phyloP scores from a whole-genome alignment of 2,797 vertebrate genomes.

The Lerista edwardsae region DNA sequence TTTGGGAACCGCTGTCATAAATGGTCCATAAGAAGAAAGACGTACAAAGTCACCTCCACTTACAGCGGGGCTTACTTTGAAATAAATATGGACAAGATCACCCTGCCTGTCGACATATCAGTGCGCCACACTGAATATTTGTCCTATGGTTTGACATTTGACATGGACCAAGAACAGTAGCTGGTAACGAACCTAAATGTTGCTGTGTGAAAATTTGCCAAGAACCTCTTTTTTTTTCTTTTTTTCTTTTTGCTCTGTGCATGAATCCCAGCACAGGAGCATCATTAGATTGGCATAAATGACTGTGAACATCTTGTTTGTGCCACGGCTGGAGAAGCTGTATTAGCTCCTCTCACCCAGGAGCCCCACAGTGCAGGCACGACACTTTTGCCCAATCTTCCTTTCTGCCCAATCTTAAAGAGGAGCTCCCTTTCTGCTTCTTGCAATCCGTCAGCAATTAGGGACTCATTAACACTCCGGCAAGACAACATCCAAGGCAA shows the following conservation, averaged over 20 bases:
- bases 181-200: slow-evolving; percentile 42
- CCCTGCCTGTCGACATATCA: not conserved
- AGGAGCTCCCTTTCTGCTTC: slow-evolving; percentile 15
- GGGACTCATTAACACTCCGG: slow-evolving; percentile 52
- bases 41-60: too few species aligned
- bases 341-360: slow-evolving; percentile 1
- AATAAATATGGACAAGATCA: too few species aligned
- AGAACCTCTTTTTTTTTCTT: not conserved
- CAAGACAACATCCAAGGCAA: slow-evolving; percentile 43
- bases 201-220: slow-evolving; percentile 32
- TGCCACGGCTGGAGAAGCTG: slow-evolving; percentile 31
- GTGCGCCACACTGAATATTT: slow-evolving; percentile 40
- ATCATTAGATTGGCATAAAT: slow-evolving; percentile 56
- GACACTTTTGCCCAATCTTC: slow-evolving; percentile 29
- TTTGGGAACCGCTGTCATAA: too few species aligned
- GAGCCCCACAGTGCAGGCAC: slow-evolving; percentile 4
- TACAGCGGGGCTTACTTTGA: too few species aligned
- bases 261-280: slow-evolving; percentile 31
- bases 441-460: slow-evolving; percentile 37
- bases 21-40: too few species aligned
- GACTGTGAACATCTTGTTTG: slow-evolving; percentile 37
- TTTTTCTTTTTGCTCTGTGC: fast-evolving
- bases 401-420: not conserved
- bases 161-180: slow-evolving; percentile 14
- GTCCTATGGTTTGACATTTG: slow-evolving; percentile 11